Evolutionary conservation across 2,888 invertebrate genomes (phyloP).

Genomic region (Dryocosmus kuriphilus): DNA sequence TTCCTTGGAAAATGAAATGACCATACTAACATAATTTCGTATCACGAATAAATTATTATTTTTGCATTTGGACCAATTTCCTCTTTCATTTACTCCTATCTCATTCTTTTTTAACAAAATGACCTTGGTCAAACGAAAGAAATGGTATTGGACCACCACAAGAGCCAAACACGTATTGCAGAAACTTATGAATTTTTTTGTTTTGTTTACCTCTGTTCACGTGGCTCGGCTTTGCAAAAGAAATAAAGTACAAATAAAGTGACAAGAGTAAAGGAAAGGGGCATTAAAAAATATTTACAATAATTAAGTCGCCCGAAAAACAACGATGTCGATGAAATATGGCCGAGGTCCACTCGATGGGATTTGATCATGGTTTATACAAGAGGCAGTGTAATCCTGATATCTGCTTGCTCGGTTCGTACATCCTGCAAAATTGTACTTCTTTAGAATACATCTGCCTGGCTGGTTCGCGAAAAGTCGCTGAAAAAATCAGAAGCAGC

Average conservation of each 20-base stretch:
- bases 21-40: too few species aligned
- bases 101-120: neutral
- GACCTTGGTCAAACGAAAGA: neutral
- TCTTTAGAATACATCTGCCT: slow-evolving; percentile 22
- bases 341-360: neutral
- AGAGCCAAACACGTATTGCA: slow-evolving; percentile 29
- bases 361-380: slow-evolving; percentile 14
- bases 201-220: slow-evolving; percentile 12
- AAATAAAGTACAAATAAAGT: neutral
- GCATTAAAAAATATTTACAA: neutral
- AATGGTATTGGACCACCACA: slow-evolving; percentile 10
- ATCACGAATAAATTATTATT: neutral
- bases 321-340: slow-evolving; percentile 22
- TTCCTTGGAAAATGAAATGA: too few species aligned
- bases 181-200: slow-evolving; percentile 12
- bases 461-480: slow-evolving; percentile 24
- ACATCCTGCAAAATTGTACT: neutral
- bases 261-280: neutral
- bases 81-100: neutral
- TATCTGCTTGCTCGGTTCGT: neutral
- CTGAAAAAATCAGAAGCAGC: slow-evolving; percentile 8
- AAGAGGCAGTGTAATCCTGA: slow-evolving; percentile 5
- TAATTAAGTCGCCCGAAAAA: slow-evolving; percentile 23
- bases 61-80: slow-evolving; percentile 4
- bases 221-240: slow-evolving; percentile 12